A percentile compares a stretch with the other conserved stretches of the same genome.
These are phyloP conservation scores for Progne subis DNA, from an alignment of 2,113 vertebrate species.

Conservation along the genomic window DNA sequence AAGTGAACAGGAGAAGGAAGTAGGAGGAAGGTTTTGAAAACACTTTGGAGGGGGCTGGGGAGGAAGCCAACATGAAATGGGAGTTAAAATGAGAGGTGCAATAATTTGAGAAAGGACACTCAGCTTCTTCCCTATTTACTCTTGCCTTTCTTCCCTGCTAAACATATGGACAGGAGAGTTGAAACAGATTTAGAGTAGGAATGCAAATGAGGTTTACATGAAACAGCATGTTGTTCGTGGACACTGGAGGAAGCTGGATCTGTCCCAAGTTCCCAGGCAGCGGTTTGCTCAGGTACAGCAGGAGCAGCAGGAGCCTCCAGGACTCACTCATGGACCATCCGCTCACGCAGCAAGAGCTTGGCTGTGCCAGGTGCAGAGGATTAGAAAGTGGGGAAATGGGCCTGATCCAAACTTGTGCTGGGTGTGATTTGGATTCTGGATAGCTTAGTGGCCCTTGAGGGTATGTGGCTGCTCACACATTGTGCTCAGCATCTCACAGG, in stretches of 20 bases:
- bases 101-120: not conserved
- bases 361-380: not conserved
- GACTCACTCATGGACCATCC: not conserved
- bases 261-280: slow-evolving; percentile 45
- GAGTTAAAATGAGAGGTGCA: not conserved
- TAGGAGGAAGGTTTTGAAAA: slow-evolving; percentile 9
- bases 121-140: not conserved
- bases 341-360: not conserved
- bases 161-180: not conserved
- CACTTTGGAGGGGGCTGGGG: no score
- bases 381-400: not conserved
- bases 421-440: not conserved
- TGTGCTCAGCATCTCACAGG: not conserved
- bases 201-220: slow-evolving; percentile 35
- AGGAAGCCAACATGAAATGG: not conserved
- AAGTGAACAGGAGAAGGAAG: not conserved
- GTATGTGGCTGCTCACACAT: not conserved
- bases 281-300: slow-evolving; percentile 31
- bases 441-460: not conserved
- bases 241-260: slow-evolving; percentile 23
- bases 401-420: not conserved
- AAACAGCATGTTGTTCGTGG: not conserved
- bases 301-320: not conserved
- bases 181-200: slow-evolving; percentile 47
- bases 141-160: slow-evolving; percentile 13